Conservation (phyloP, 2,888 invertebrate species). For the Chironomus tentans region DNA sequence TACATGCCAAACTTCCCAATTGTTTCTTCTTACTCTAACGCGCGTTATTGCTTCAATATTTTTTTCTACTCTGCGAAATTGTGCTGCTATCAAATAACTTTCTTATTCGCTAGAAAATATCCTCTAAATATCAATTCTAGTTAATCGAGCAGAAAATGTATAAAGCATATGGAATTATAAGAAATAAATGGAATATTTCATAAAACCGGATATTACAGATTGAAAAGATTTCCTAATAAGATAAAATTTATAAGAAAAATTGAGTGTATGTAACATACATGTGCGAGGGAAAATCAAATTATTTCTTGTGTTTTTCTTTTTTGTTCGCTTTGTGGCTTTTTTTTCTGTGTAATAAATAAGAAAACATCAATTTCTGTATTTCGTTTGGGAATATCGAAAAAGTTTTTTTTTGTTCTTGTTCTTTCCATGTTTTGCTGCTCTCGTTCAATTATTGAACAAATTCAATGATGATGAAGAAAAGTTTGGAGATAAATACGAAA, state of each 20-base stretch:
- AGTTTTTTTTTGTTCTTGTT: no score
- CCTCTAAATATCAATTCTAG: constrained; percentile 25
- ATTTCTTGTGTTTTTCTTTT: background rate
- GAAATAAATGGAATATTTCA: constrained; percentile 26
- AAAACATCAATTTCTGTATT: background rate
- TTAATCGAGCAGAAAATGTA: constrained; percentile 27
- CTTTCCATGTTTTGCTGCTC: background rate
- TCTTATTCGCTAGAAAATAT: background rate
- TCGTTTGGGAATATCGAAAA: background rate
- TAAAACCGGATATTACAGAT: constrained; percentile 26
- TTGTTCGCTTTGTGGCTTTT: background rate
- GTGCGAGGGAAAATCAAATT: background rate
- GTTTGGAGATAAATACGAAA: background rate
- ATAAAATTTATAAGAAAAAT: constrained; percentile 2
- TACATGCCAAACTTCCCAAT: background rate
- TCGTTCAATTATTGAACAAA: no score
- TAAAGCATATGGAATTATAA: constrained; percentile 27
- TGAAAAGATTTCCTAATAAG: constrained; percentile 26
- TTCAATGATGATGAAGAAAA: no score
- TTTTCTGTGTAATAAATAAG: background rate
- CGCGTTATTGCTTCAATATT: background rate
- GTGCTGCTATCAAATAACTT: constrained; percentile 1
- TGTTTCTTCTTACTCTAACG: background rate
- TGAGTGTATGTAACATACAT: background rate
- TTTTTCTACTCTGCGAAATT: background rate